Conservation (phyloP, 1,140 invertebrate species). For the Oedothorax gibbosus region DNA sequence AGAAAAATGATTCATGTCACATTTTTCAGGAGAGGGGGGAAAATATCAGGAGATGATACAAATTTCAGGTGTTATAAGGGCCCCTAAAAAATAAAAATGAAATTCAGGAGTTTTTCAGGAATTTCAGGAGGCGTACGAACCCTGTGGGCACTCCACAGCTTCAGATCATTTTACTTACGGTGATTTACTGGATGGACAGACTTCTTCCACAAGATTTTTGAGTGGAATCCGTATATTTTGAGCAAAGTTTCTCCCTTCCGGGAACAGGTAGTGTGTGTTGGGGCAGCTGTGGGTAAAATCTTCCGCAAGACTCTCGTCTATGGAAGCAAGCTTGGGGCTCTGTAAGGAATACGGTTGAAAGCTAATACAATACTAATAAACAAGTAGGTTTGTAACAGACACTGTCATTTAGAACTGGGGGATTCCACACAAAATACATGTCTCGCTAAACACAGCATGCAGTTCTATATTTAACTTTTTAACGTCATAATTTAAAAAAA, state of each 20-base stretch:
- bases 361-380: neutral
- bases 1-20: too few relatives aligned
- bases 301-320: slow-evolving; percentile 63
- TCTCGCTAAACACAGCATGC: too few relatives aligned
- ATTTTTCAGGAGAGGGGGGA: too few relatives aligned
- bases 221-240: slow-evolving; percentile 74
- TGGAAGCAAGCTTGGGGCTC: slow-evolving; percentile 18
- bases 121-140: too few relatives aligned
- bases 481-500: too few relatives aligned
- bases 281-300: slow-evolving; percentile 83
- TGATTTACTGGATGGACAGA: slow-evolving; percentile 75
- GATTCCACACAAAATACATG: neutral
- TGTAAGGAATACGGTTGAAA: neutral
- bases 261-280: slow-evolving; percentile 84
- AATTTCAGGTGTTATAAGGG: too few relatives aligned
- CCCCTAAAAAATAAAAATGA: too few relatives aligned
- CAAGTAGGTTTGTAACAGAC: too few relatives aligned
- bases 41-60: too few relatives aligned
- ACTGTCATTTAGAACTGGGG: neutral
- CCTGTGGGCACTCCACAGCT: too few relatives aligned
- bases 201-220: slow-evolving; percentile 85
- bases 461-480: too few relatives aligned
- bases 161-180: slow-evolving; percentile 36
- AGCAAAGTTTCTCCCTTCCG: slow-evolving; percentile 74
- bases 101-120: too few relatives aligned